phyloP scores from a whole-genome alignment of 2,888 invertebrate genomes.

The Microplitis deprimator region DNA sequence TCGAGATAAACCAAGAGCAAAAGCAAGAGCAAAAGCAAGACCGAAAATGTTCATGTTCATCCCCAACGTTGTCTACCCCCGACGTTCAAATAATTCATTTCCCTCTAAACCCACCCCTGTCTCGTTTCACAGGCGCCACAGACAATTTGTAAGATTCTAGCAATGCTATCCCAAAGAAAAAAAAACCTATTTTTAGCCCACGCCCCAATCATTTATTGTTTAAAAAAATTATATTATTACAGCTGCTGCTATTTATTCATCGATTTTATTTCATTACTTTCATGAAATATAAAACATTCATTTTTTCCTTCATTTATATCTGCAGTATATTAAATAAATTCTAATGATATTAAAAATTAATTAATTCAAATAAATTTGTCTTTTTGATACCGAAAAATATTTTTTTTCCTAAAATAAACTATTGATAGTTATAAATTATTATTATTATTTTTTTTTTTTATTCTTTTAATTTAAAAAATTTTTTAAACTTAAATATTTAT shows the following conservation, averaged over 20 bases:
- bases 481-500: background rate
- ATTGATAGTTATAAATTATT: too few relatives aligned
- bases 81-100: slow-evolving; percentile 30
- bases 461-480: too few relatives aligned
- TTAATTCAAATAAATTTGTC: too few relatives aligned
- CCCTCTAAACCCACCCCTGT: slow-evolving; percentile 17
- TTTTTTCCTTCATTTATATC: too few relatives aligned
- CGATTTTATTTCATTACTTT: background rate
- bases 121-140: slow-evolving; percentile 27
- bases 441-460: too few relatives aligned
- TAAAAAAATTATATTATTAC: background rate
- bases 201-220: slow-evolving; percentile 7
- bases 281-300: too few relatives aligned
- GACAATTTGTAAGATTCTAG: slow-evolving; percentile 25
- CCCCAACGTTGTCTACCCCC: slow-evolving; percentile 9
- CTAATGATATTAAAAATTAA: too few relatives aligned
- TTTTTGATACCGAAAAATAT: too few relatives aligned
- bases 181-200: background rate
- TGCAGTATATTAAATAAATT: too few relatives aligned
- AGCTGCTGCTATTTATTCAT: background rate
- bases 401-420: too few relatives aligned
- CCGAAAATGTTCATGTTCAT: slow-evolving; percentile 13
- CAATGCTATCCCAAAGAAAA: background rate
- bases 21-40: background rate
- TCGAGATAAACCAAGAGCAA: background rate